Conservation (phyloP, 2,797 vertebrate species). For the Phrynocephalus guinanensis region DNA sequence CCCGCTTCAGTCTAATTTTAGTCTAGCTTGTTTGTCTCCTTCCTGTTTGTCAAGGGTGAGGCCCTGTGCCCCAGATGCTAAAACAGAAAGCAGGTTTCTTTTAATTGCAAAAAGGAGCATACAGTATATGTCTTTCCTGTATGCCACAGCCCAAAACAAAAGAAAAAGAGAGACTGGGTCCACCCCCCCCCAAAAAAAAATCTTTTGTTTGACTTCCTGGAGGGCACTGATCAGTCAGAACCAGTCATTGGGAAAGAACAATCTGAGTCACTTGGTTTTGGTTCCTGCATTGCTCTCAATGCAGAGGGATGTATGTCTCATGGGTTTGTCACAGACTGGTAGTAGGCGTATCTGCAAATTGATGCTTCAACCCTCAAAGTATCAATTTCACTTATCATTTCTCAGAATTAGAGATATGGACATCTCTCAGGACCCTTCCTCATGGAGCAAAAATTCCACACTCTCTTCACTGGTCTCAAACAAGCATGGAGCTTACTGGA, state of each 20-base stretch:
- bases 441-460: too few species aligned
- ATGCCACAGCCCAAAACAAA: not conserved
- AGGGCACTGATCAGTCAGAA: not conserved
- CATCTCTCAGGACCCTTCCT: not conserved
- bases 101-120: not conserved
- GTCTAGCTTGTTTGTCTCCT: not conserved
- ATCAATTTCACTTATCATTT: not conserved
- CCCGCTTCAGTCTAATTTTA: not conserved
- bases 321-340: too few species aligned
- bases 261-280: not conserved
- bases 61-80: not conserved
- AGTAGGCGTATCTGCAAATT: not conserved
- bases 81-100: not conserved
- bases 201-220: not conserved
- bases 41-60: not conserved
- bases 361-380: too few species aligned
- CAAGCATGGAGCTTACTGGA: too few species aligned
- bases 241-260: fast-evolving
- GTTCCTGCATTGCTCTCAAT: not conserved
- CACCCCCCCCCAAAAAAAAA: too few species aligned
- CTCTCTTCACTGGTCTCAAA: too few species aligned
- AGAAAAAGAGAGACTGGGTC: too few species aligned
- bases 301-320: too few species aligned
- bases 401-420: not conserved
- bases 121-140: not conserved